These are phyloP conservation scores for Arizona elegans DNA, from an alignment of 2,113 vertebrate species.

Conservation along the genomic window DNA sequence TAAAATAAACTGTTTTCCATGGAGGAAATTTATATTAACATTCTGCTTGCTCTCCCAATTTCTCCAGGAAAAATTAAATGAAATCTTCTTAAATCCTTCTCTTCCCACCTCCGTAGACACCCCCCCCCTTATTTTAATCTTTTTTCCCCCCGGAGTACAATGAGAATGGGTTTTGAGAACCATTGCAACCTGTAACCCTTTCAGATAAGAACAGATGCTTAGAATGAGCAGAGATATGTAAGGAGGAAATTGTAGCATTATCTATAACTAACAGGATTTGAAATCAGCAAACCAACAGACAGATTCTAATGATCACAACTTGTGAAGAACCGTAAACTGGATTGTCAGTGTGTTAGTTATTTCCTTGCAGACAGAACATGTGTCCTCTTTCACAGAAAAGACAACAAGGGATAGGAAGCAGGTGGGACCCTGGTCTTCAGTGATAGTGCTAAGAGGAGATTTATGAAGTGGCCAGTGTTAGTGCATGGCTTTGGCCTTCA, in stretches of 20 bases:
- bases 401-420: not conserved
- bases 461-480: not conserved
- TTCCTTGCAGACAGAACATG: not conserved
- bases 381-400: not conserved
- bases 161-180: not conserved
- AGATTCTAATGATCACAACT: not conserved
- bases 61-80: not conserved
- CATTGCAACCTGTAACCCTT: not conserved
- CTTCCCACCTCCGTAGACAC: fast-evolving
- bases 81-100: not conserved
- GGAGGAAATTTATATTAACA: not conserved
- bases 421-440: not conserved
- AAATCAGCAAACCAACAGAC: not conserved
- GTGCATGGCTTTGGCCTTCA: not conserved
- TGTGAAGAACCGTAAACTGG: not conserved
- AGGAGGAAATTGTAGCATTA: not conserved
- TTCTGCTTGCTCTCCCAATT: not conserved
- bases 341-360: not conserved
- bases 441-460: not conserved
- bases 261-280: not conserved
- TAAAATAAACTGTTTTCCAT: not conserved
- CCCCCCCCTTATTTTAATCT: not conserved
- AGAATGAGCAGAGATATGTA: not conserved
- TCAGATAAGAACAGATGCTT: not conserved
- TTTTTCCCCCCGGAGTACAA: not conserved